These are phyloP conservation scores for Heteromormyrus szaboi DNA, from an alignment of 2,797 vertebrate species.

Conservation along the genomic window DNA sequence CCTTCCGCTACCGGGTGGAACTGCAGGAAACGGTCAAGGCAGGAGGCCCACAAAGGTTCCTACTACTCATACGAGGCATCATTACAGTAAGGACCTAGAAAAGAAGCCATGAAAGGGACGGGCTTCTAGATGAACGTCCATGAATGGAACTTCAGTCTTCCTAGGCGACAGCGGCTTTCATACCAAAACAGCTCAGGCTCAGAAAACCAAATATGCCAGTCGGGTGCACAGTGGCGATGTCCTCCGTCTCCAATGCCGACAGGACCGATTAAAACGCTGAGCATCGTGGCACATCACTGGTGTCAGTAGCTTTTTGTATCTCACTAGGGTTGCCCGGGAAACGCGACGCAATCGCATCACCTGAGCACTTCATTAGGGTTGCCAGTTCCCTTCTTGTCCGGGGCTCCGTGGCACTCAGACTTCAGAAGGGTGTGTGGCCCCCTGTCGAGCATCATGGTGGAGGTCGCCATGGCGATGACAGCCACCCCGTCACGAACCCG, in stretches of 20 bases:
- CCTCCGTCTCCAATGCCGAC: conserved; percentile 29
- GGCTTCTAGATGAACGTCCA: background rate
- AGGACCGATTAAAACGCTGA: conserved; percentile 54
- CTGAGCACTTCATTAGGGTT: conserved; percentile 70
- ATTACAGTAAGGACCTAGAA: background rate
- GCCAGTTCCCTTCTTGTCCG: conserved; percentile 75
- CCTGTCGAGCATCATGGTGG: conserved; percentile 94
- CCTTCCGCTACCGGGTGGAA: background rate
- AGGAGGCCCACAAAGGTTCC: background rate
- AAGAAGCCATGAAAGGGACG: background rate
- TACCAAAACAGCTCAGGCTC: background rate
- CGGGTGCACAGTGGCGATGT: background rate
- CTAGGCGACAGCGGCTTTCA: background rate
- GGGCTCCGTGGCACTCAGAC: conserved; percentile 88
- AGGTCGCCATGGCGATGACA: conserved; percentile 95
- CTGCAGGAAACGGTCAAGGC: background rate
- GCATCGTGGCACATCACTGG: conserved; percentile 34
- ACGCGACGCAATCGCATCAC: conserved; percentile 46
- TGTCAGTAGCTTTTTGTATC: background rate
- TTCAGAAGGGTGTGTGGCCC: conserved; percentile 91
- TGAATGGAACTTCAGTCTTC: background rate
- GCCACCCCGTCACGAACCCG: conserved; percentile 96
- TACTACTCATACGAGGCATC: background rate
- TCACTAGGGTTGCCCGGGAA: background rate
- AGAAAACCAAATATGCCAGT: background rate